A percentile compares a stretch with the other conserved stretches of the same genome.
Evolutionary conservation across 1,140 invertebrate genomes (phyloP).

Genomic region (Agraylea sexmaculata): DNA sequence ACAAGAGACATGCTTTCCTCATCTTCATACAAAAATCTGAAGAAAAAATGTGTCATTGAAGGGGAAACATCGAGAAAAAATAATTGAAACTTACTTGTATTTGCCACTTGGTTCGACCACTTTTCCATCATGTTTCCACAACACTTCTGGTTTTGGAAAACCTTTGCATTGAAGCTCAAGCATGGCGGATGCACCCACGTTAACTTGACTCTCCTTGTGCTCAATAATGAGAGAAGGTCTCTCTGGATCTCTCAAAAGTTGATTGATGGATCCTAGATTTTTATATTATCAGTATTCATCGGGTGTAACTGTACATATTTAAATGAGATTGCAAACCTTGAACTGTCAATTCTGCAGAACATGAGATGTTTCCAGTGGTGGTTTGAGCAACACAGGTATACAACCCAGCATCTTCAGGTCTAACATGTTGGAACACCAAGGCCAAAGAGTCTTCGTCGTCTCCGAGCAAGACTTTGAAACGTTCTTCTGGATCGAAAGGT

Average conservation of each 20-base stretch:
- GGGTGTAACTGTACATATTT: conserved; percentile 2
- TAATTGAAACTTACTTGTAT: conserved; percentile 50
- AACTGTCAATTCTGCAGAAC: conserved; percentile 84
- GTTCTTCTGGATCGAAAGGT: conserved; percentile 81
- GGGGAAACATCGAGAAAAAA: neutral
- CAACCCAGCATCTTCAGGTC: conserved; percentile 82
- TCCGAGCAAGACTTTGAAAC: conserved; percentile 86
- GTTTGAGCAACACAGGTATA: conserved; percentile 94
- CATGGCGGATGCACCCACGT: conserved; percentile 83
- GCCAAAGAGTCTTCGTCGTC: conserved; percentile 87
- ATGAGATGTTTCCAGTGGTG: conserved; percentile 81
- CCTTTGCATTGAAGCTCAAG: conserved; percentile 86
- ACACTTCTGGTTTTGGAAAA: conserved; percentile 85
- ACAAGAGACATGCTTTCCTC: conserved; percentile 81
- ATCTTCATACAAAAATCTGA: conserved; percentile 77
- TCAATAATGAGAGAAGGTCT: conserved; percentile 67
- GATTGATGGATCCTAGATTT: conserved; percentile 57
- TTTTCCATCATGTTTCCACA: conserved; percentile 77
- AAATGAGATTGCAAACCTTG: conserved; percentile 48
- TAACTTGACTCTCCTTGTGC: conserved; percentile 60
- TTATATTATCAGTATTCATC: conserved; percentile 1
- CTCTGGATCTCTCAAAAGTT: conserved; percentile 67
- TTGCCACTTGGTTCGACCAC: conserved; percentile 68
- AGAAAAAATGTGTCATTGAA: conserved; percentile 5
- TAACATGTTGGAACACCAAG: conserved; percentile 86